Evolutionary conservation across 2,888 invertebrate genomes (phyloP), one percentile per base, ranked within the genome.

Genomic region (Villa cingulata): DNA sequence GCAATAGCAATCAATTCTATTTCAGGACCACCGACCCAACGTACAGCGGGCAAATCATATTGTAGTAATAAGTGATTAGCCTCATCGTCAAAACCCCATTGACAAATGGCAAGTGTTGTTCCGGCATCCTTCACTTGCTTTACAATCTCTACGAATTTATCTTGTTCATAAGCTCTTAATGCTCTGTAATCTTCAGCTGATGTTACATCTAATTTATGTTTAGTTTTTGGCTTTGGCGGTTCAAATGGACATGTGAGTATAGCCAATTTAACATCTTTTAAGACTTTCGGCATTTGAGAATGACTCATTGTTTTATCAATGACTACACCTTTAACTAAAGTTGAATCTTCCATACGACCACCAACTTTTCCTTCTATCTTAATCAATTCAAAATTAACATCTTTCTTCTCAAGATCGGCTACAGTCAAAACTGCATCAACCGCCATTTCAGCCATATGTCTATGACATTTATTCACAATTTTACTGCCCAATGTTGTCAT

Each of bases 41-140:
- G 77, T 9, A 97, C 94, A 14, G 98, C 98, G 0, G 98, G 98
- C 49, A 98, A 72, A 37, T 87, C 72, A 57, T 87, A 83, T 61
- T 96, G 87, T 18, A 97, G 74, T 46, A 98, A 76, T 46, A 98
- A 76, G 70, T 98, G 98, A 72, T 98, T 98, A 2, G 98, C 98
- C 70, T 98, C 98, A 68, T 98, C 98, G 67, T 98, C 98, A 68
- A 98, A 98, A 52, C 98, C 98, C 97, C 98, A 98, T 62, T 98
- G 98, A 67, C 98, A 98, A 64, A 98, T 96, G 1, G 95, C 98
- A 43, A 99, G 74, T 9, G 89, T 96, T 0, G 97, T 86, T 16
- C 96, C 97, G 1, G 90, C 85, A 50, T 86, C 84, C 73, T 94
- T 86, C 0, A 85, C 80, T 49, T 70, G 65, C 54, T 66, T 67